These are phyloP conservation scores for Melipona bicolor DNA, from an alignment of 2,888 invertebrate genomes.

Conservation along the genomic window DNA sequence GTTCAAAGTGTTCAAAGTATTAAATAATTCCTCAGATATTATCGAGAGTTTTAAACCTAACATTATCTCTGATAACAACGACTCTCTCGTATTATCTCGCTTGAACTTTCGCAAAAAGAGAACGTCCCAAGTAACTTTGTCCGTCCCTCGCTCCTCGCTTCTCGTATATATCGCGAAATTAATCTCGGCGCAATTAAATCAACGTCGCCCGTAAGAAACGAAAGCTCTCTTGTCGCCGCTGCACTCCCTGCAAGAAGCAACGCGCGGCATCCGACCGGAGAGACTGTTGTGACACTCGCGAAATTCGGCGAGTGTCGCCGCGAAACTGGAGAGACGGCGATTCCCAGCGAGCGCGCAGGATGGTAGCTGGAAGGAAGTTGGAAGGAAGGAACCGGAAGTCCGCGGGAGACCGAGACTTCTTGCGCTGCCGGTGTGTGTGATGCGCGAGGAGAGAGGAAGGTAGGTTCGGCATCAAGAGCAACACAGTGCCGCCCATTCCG, in stretches of 20 bases:
- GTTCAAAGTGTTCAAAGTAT: too few relatives aligned
- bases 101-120: not conserved
- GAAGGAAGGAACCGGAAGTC: constrained; percentile 23
- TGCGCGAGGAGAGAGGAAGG: constrained; percentile 10
- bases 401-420: constrained; percentile 12
- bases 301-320: not conserved
- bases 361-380: not conserved
- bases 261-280: too few relatives aligned
- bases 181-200: constrained; percentile 11
- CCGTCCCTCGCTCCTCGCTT: not conserved
- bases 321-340: not conserved
- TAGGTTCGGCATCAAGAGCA: constrained; percentile 54
- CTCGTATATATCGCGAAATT: not conserved
- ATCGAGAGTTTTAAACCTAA: too few relatives aligned
- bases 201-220: not conserved
- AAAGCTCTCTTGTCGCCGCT: not conserved
- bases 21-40: too few relatives aligned
- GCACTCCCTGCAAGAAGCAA: not conserved
- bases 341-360: not conserved
- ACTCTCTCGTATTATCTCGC: too few relatives aligned
- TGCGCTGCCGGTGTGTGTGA: constrained; percentile 4
- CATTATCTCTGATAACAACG: too few relatives aligned
- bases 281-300: not conserved
- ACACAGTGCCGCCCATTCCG: constrained; percentile 64
- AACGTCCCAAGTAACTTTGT: not conserved